A percentile compares a stretch with the other conserved stretches of the same genome.
phyloP scores from a whole-genome alignment of 2,888 invertebrate species.

The Sisyra nigra region DNA sequence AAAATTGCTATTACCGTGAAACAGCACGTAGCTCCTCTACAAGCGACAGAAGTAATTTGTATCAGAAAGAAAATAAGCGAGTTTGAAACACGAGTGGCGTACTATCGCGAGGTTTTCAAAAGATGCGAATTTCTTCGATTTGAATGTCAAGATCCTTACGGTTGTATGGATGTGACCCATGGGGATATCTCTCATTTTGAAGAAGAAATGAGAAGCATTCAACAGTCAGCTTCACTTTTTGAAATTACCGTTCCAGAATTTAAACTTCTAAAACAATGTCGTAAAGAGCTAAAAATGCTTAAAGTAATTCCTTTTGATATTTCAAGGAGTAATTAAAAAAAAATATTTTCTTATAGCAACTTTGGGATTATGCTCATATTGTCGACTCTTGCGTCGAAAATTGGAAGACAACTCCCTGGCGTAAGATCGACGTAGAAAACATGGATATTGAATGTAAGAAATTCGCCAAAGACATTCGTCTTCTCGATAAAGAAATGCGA shows the following conservation, averaged over 20 bases:
- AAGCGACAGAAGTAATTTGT: constrained; percentile 84
- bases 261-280: constrained; percentile 78
- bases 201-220: constrained; percentile 69
- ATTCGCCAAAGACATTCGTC: constrained; percentile 85
- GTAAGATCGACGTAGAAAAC: constrained; percentile 92
- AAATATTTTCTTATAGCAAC: constrained; percentile 39
- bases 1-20: constrained; percentile 82
- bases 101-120: constrained; percentile 80
- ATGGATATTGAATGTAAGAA: constrained; percentile 98
- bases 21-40: constrained; percentile 87
- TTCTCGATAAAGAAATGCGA: constrained; percentile 91
- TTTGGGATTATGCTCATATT: constrained; percentile 90
- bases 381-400: constrained; percentile 85
- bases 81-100: constrained; percentile 70
- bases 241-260: constrained; percentile 93
- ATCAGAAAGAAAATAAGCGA: constrained; percentile 72
- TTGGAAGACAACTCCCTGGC: constrained; percentile 96
- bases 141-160: constrained; percentile 56
- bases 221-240: constrained; percentile 81
- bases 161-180: constrained; percentile 61
- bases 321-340: background rate
- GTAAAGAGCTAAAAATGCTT: constrained; percentile 74
- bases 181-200: constrained; percentile 65
- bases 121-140: constrained; percentile 62
- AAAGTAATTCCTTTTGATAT: constrained; percentile 38